These are phyloP conservation scores for Nanorana parkeri DNA, from an alignment of 2,113 vertebrate genomes.

Conservation along the genomic window DNA sequence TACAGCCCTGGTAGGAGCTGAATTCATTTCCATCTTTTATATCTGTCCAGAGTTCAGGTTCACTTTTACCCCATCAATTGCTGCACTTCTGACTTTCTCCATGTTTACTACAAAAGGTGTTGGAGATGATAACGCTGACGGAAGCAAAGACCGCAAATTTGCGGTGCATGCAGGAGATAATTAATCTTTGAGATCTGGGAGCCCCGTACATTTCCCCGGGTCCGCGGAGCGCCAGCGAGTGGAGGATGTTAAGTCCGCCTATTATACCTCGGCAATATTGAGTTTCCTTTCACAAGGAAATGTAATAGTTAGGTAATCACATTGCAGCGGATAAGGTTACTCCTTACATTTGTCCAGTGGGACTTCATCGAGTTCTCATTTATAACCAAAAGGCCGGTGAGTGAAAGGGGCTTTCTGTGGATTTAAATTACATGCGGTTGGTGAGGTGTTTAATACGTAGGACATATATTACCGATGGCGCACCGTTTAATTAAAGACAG, in stretches of 20 bases:
- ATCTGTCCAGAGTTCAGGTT: too few species aligned
- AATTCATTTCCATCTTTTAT: too few species aligned
- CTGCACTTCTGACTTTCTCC: too few species aligned
- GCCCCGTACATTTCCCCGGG: constrained; percentile 58
- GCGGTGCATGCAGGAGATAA: constrained; percentile 62
- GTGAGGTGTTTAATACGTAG: background rate
- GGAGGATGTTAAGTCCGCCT: constrained; percentile 54
- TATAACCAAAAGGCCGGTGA: background rate
- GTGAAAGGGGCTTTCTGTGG: constrained; percentile 17
- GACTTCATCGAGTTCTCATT: constrained; percentile 25
- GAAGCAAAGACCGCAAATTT: constrained; percentile 57
- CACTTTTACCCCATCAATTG: too few species aligned
- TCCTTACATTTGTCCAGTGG: constrained; percentile 29
- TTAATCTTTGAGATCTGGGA: constrained; percentile 61
- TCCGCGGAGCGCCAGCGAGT: constrained; percentile 45
- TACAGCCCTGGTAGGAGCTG: too few species aligned
- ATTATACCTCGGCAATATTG: constrained; percentile 29
- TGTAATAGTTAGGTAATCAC: constrained; percentile 29
- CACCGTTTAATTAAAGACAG: background rate
- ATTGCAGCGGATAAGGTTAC: constrained; percentile 22
- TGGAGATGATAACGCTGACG: constrained; percentile 59
- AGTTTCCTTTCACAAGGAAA: constrained; percentile 47
- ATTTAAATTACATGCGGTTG: constrained; percentile 30
- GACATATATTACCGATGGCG: background rate
- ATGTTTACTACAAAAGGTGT: too few species aligned